Conservation (phyloP, 2,888 invertebrate species). For the Drosophila testacea region DNA sequence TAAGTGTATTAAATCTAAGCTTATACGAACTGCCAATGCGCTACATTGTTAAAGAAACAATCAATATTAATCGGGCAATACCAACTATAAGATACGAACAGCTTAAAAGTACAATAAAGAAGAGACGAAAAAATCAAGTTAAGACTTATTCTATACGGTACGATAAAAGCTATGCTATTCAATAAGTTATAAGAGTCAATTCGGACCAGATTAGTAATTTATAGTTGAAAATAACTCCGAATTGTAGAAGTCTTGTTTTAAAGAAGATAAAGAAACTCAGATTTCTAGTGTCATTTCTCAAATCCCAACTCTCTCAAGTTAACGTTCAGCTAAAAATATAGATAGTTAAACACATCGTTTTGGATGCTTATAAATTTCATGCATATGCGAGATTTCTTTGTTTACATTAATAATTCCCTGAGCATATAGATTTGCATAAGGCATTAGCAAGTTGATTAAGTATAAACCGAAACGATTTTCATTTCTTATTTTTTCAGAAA, state of each 20-base stretch:
- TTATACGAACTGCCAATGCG: conserved; percentile 24
- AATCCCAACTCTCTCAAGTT: conserved; percentile 12
- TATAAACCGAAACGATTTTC: conserved; percentile 48
- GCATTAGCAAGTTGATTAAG: conserved; percentile 67
- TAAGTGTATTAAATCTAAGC: background rate
- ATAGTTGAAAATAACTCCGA: no score
- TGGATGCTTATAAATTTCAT: conserved; percentile 74
- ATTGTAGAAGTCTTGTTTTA: background rate
- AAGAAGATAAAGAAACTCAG: background rate
- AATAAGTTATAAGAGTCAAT: no score
- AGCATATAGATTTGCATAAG: conserved; percentile 67
- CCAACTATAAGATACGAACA: no score
- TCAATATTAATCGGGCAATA: no score
- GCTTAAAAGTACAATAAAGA: no score
- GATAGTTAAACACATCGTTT: conserved; percentile 66
- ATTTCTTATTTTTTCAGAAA: conserved; percentile 66
- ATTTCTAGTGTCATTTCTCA: background rate
- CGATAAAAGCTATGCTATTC: no score
- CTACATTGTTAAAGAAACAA: background rate
- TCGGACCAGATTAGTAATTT: no score
- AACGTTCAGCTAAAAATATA: conserved; percentile 60
- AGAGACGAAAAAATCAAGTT: no score
- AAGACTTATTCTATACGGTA: no score
- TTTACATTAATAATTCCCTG: conserved; percentile 67
- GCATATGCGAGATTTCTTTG: conserved; percentile 80